Conservation (phyloP, 2,888 invertebrate genomes). For the Allolobophora icterica region DNA sequence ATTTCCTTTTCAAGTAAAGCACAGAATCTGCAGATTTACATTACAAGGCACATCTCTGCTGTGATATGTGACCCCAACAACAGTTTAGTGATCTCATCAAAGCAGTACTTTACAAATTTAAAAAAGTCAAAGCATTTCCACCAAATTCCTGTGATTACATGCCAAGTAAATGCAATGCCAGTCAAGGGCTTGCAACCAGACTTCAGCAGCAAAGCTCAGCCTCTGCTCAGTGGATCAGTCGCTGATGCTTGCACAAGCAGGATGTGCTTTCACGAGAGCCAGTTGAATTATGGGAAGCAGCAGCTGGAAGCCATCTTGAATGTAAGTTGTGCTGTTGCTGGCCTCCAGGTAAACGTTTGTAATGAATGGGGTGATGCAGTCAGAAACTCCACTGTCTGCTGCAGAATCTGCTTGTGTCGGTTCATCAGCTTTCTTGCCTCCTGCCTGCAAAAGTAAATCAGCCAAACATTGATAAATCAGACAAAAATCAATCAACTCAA, state of each 20-base stretch:
- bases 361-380: slow-evolving; percentile 29
- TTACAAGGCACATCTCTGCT: not conserved
- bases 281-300: slow-evolving; percentile 33
- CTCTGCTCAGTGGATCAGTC: not conserved
- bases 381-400: not conserved
- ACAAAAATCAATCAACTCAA: not conserved
- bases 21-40: not conserved
- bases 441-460: not conserved
- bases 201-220: not conserved
- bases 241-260: not conserved
- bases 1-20: not conserved
- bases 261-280: slow-evolving; percentile 13
- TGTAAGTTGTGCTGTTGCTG: slow-evolving; percentile 35
- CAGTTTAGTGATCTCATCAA: not conserved
- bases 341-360: slow-evolving; percentile 37
- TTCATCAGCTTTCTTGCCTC: not conserved
- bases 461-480: not conserved
- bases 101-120: not conserved
- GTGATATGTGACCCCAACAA: not conserved
- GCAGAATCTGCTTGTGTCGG: not conserved
- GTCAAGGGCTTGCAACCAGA: not conserved
- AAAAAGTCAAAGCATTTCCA: slow-evolving; percentile 8
- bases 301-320: slow-evolving; percentile 33
- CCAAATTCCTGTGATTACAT: not conserved
- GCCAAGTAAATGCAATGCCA: not conserved